phyloP scores from a whole-genome alignment of 2,113 vertebrate genomes.

The Silurus asotus region DNA sequence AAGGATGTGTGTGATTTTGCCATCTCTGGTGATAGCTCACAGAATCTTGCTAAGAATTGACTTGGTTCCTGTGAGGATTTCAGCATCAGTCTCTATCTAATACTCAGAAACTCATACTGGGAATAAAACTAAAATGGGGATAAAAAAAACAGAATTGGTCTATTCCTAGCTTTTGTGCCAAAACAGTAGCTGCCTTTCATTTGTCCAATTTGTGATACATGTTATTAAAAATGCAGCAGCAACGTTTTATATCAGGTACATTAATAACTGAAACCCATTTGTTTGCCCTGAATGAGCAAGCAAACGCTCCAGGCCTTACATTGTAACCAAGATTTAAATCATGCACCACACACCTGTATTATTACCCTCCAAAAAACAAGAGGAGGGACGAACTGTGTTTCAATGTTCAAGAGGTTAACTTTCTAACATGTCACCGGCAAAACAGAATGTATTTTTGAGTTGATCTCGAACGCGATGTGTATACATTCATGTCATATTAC shows the following conservation, averaged over 20 bases:
- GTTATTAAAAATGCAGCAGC: constrained; percentile 6
- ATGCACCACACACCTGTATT: constrained; percentile 28
- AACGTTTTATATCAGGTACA: constrained; percentile 46
- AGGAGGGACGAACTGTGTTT: background rate
- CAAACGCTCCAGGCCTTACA: constrained; percentile 46
- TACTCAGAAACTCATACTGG: background rate
- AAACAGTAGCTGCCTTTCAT: background rate
- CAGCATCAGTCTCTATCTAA: background rate
- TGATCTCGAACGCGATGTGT: background rate
- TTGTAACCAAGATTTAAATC: background rate
- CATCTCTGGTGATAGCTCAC: too few relatives aligned
- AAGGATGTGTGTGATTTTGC: too few relatives aligned
- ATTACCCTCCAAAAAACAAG: background rate
- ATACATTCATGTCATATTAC: background rate
- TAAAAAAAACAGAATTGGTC: background rate
- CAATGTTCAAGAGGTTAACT: background rate
- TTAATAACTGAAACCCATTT: constrained; percentile 64
- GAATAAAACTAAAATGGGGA: background rate
- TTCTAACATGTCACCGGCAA: background rate
- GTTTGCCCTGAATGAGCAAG: constrained; percentile 49
- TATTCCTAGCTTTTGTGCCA: constrained; percentile 10
- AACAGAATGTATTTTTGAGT: background rate
- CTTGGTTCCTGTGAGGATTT: background rate
- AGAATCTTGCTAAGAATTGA: background rate
- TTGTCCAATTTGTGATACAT: constrained; percentile 30